Percentiles rank a stretch among this genome's conserved stretches.
Evolutionary conservation across 2,888 invertebrate genomes (phyloP).

Genomic region (Diarsia dahlii): DNA sequence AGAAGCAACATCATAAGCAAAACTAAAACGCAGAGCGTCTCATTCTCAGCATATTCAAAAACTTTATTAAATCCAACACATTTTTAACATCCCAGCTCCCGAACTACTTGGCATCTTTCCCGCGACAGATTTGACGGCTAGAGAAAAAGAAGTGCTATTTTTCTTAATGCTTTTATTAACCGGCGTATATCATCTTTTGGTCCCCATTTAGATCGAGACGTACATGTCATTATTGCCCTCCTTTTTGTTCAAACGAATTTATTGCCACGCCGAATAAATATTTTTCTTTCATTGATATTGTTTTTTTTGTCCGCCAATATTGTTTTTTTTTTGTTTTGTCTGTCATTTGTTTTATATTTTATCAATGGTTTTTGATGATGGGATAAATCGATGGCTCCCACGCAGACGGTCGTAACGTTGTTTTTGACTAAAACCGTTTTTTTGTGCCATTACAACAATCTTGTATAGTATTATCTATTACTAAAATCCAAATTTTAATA

Average conservation of each 20-base stretch:
- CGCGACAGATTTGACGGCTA: constrained; percentile 64
- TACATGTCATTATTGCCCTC: constrained; percentile 55
- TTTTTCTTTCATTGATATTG: constrained; percentile 37
- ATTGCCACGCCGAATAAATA: constrained; percentile 35
- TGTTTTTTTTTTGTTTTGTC: constrained; percentile 35
- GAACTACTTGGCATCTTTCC: constrained; percentile 71
- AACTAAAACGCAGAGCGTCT: not conserved
- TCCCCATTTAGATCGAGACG: constrained; percentile 61
- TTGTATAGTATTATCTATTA: no score
- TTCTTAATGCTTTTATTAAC: constrained; percentile 76
- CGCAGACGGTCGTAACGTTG: no score
- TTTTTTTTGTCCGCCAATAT: not conserved
- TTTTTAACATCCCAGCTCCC: constrained; percentile 51
- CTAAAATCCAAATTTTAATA: no score
- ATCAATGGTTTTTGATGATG: constrained; percentile 37
- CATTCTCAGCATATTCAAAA: constrained; percentile 16
- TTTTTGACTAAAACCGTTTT: no score
- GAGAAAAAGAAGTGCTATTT: constrained; percentile 69
- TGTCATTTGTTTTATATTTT: constrained; percentile 46
- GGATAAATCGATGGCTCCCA: no score
- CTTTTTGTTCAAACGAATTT: constrained; percentile 54
- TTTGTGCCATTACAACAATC: no score
- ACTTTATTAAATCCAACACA: constrained; percentile 27
- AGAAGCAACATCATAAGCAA: not conserved
- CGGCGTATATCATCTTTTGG: constrained; percentile 71